Conservation (phyloP, 2,888 invertebrate species). For the Eudasyphora cyanicolor region DNA sequence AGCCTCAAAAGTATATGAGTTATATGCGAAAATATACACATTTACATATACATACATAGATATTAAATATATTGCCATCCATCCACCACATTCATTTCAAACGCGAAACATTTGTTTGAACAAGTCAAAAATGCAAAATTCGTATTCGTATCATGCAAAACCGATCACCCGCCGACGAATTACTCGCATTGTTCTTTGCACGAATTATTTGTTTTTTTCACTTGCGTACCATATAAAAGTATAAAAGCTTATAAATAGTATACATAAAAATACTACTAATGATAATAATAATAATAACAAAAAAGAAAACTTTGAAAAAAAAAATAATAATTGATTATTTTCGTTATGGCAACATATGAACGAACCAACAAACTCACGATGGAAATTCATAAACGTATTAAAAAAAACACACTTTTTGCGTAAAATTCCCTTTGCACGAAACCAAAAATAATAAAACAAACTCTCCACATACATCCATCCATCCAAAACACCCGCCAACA, state of each 20-base stretch:
- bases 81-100: slow-evolving; percentile 9
- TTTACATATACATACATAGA: neutral
- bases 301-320: neutral
- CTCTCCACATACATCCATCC: neutral
- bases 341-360: slow-evolving; percentile 27
- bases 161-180: slow-evolving; percentile 4
- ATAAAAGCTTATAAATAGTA: neutral
- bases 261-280: neutral
- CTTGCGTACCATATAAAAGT: neutral
- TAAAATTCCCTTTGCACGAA: slow-evolving; percentile 8
- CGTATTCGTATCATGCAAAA: slow-evolving; percentile 14
- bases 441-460: neutral
- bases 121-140: neutral
- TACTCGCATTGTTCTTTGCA: slow-evolving; percentile 12
- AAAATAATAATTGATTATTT: slow-evolving; percentile 22
- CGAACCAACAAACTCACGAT: neutral
- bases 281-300: neutral
- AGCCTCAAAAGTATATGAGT: neutral
- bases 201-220: slow-evolving; percentile 18
- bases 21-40: neutral
- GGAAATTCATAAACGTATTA: neutral
- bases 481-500: neutral
- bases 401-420: neutral
- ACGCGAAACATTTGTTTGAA: neutral
- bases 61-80: slow-evolving; percentile 8